phyloP scores from a whole-genome alignment of 2,113 vertebrate species.

The Globicephala melas region DNA sequence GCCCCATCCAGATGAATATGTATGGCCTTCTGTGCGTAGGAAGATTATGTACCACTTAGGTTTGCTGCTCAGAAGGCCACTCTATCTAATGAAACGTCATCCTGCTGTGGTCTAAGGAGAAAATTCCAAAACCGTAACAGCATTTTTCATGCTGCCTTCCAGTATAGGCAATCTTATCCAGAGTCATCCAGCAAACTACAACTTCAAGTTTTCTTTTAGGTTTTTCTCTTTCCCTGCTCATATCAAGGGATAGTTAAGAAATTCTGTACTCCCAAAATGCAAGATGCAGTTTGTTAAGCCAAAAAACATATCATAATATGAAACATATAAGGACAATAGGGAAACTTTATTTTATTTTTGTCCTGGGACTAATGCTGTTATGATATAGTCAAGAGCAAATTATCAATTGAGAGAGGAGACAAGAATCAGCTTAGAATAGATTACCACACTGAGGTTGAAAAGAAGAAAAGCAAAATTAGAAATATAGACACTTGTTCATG shows the following conservation, averaged over 20 bases:
- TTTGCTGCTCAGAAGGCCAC: constrained; percentile 26
- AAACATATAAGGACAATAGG: background rate
- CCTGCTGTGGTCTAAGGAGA: background rate
- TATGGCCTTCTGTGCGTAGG: constrained; percentile 41
- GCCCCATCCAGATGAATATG: constrained; percentile 53
- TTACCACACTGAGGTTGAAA: background rate
- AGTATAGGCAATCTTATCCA: background rate
- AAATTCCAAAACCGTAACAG: background rate
- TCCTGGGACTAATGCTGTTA: background rate
- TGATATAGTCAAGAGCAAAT: background rate
- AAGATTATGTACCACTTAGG: constrained; percentile 55
- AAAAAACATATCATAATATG: background rate
- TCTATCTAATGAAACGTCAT: constrained; percentile 52
- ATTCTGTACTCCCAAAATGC: background rate
- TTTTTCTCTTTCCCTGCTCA: background rate
- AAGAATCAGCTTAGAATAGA: background rate
- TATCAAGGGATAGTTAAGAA: background rate
- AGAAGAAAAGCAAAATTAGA: background rate
- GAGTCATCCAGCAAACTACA: background rate
- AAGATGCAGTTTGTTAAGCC: background rate
- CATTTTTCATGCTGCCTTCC: background rate
- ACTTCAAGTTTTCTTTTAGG: background rate
- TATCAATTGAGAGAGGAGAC: background rate
- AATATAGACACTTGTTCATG: background rate
- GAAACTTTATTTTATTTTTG: background rate